Base-by-base conservation (phyloP, 2,797 vertebrate species). In the Nyctalus aviator region DNA sequence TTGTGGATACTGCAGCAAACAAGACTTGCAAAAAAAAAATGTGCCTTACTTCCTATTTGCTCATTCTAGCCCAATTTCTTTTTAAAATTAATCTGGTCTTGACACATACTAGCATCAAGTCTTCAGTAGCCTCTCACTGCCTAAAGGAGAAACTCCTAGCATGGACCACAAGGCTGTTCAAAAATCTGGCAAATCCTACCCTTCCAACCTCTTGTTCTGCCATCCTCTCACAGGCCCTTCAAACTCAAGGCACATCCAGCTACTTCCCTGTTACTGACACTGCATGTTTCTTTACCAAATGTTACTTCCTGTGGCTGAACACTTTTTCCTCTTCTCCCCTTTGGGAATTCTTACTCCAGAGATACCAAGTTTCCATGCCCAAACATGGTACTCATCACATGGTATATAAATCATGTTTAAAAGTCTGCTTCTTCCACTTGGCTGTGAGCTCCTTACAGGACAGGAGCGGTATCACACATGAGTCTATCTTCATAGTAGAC, bases 221-320 rank as follows among this genome's bases (percentile, higher is more conserved):
- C 13, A 64, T 27, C 23, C 53, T 86, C 35, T 73, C 48, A 41
- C 3, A 72, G 88, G 81, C 27, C 32, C 50, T 75, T 93, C 72
- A 88, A 88, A 88, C 41, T 85, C 46, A 44, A 79, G 6, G 57
- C 50, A 88, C 66, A 94, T 23, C 30, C 27, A 85, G 35, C 11
- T 73, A 73, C 64, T 78, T 55, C 46, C 5, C 53, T 93, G 37
- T 64, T 82, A 69, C 92, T 79, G 84, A 95, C 72, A 94, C 27
- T 64, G 41, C 35, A 37, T 32, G n/a, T 59, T 57, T 94, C 75
- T 37, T 79, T 71, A 9, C 59, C 77, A 81, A 84, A 89, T 64
- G 14, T 79, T 66, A 93, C 23, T 59, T 94, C 20, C 46, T 66
- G 8, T 84, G 32, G 46, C 53, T 66, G 44, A 87, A 87, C 11